Evolutionary conservation across 30 jellyfish, hydroid and myxozoan genomes (phyloP).

Genomic region (Morbakka virulenta): DNA sequence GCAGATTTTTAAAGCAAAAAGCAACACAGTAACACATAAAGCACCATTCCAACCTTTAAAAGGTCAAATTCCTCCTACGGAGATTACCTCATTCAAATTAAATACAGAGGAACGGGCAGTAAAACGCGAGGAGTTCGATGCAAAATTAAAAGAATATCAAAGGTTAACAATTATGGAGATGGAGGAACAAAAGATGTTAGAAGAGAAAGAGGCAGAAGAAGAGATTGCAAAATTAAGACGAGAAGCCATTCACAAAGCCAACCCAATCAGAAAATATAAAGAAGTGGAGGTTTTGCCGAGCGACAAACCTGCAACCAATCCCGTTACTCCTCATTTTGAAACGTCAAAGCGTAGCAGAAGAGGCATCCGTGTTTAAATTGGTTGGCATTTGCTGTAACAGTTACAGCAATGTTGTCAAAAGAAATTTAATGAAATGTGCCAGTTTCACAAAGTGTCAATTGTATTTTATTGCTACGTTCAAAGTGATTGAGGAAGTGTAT

Average conservation of each 20-base stretch:
- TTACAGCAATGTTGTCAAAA: too few relatives aligned
- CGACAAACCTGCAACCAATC: slow-evolving; percentile 58
- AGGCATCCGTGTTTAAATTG: too few relatives aligned
- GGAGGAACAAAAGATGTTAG: slow-evolving; percentile 30
- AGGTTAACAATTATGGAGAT: slow-evolving; percentile 61
- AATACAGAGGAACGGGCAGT: slow-evolving; percentile 85
- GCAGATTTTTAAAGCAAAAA: slow-evolving; percentile 71
- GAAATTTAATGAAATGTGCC: too few relatives aligned
- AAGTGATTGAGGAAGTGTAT: too few relatives aligned
- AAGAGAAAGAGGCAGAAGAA: slow-evolving; percentile 66
- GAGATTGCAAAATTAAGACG: slow-evolving; percentile 55
- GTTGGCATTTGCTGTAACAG: too few relatives aligned
- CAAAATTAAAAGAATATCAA: slow-evolving; percentile 56
- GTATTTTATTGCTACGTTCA: too few relatives aligned
- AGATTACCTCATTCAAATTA: slow-evolving; percentile 48
- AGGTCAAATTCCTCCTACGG: slow-evolving; percentile 59
- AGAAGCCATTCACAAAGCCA: slow-evolving; percentile 68
- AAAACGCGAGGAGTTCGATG: slow-evolving; percentile 78
- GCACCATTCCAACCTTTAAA: slow-evolving; percentile 74
- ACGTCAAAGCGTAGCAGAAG: slow-evolving; percentile 69
- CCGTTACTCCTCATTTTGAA: slow-evolving; percentile 87
- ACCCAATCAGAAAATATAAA: slow-evolving; percentile 70
- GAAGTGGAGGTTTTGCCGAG: slow-evolving; percentile 68
- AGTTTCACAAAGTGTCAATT: too few relatives aligned
- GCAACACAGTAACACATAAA: slow-evolving; percentile 60